Evolutionary conservation across 2,113 vertebrate genomes (phyloP), one percentile per base, ranked within the genome.

Genomic region (Coptodon rendalli): DNA sequence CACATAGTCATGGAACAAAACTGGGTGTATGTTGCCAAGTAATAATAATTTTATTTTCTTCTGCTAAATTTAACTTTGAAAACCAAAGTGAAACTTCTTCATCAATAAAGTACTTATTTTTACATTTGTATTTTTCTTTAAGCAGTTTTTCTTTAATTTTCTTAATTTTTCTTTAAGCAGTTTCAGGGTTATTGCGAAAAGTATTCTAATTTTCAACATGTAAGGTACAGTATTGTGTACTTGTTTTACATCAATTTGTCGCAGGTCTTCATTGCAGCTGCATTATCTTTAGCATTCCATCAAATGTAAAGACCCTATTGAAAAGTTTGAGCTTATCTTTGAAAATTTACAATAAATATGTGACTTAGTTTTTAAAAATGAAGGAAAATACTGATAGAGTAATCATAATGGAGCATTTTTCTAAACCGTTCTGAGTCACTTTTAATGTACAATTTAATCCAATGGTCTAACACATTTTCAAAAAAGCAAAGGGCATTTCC

Each of bases 371-470:
- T 81, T 9, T 10, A 27, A 24, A 50, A 48, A 79, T 13, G 10
- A 13, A 45, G 63, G 3, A 3, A 6, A 14, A 63, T 38, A 36
- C 13, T 43, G 5, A 71, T 66, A 16, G 6, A 71, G 36, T 71
- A 43, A 71, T 43, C 7, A 43, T 24, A n/a, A 24, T 40, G 36
- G 7, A 40, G 19, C 12, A 71, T 71, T 71, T 50, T 63, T 56
- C 61, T 71, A 52, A 13, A 86, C 22, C 57, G 6, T 54, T 43
- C 12, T 54, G 9, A 14, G 9, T 40, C 27, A 87, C 81, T 24
- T 92, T 92, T 88, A 82, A 85, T 89, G 52, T 14, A 22, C n/a
- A 40, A 43, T 5, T 17, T 3, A 38, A 48, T 53, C 54, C 59
- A 53, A 7, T 56, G 6, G 48, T 53, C 12, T 3, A 66, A 31